Evolutionary conservation across 2,888 invertebrate species (phyloP).

Genomic region (Tinea trinotella): DNA sequence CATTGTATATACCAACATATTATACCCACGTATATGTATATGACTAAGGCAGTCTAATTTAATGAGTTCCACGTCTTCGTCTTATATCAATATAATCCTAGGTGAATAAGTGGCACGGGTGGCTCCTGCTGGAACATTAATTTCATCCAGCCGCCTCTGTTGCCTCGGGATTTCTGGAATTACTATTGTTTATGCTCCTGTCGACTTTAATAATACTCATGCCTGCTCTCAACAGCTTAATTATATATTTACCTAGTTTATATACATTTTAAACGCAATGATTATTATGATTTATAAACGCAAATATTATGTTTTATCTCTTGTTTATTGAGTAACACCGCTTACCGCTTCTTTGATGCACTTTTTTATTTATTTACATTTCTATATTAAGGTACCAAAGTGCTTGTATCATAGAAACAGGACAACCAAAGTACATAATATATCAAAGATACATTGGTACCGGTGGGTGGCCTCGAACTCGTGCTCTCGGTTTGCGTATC

Average conservation of each 20-base stretch:
- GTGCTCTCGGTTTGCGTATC: no score
- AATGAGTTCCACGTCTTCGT: not conserved
- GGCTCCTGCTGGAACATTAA: slow-evolving; percentile 33
- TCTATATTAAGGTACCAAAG: no score
- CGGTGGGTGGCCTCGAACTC: no score
- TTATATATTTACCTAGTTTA: slow-evolving; percentile 6
- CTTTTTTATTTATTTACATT: no score
- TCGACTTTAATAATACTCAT: slow-evolving; percentile 38
- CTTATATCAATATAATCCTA: slow-evolving; percentile 19
- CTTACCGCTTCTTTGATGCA: no score
- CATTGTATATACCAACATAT: not conserved
- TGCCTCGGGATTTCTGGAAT: slow-evolving; percentile 49
- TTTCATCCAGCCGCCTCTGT: slow-evolving; percentile 40
- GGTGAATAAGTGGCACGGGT: slow-evolving; percentile 18
- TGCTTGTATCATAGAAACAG: no score
- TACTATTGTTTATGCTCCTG: slow-evolving; percentile 53
- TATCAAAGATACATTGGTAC: no score
- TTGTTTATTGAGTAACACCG: no score
- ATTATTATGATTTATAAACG: not conserved
- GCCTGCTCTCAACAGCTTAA: slow-evolving; percentile 5
- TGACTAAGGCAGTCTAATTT: not conserved
- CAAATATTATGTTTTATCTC: no score
- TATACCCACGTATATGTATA: not conserved
- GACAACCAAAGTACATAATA: no score
- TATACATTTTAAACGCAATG: not conserved